Conservation (phyloP, 2,113 vertebrate genomes). For the Poicephalus meyeri region DNA sequence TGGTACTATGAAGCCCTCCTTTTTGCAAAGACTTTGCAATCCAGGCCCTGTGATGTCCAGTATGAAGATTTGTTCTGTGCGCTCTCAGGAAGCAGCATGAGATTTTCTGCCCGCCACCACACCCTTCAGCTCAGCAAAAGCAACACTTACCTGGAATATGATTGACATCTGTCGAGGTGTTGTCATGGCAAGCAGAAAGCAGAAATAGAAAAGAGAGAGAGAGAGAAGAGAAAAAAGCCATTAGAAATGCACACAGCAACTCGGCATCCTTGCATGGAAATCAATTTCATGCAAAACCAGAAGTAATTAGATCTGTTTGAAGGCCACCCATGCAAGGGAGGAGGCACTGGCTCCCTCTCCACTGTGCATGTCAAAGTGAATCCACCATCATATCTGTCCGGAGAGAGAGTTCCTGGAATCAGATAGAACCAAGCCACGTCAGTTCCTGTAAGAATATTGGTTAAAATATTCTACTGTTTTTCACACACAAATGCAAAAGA, state of each 20-base stretch:
- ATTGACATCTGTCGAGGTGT: slow-evolving; percentile 86
- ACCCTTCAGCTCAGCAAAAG: slow-evolving; percentile 38
- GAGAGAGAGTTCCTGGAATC: slow-evolving; percentile 74
- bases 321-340: slow-evolving; percentile 77
- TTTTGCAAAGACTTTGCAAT: background rate
- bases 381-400: slow-evolving; percentile 71
- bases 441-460: slow-evolving; percentile 79
- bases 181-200: slow-evolving; percentile 73
- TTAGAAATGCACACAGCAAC: slow-evolving; percentile 74
- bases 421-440: slow-evolving; percentile 70
- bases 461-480: slow-evolving; percentile 76
- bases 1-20: background rate
- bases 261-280: slow-evolving; percentile 76
- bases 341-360: slow-evolving; percentile 59
- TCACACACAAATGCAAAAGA: slow-evolving; percentile 49
- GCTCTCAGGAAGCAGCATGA: background rate
- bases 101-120: background rate
- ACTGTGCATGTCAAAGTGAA: slow-evolving; percentile 78
- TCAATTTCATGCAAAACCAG: slow-evolving; percentile 84
- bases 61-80: background rate
- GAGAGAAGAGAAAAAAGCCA: slow-evolving; percentile 70
- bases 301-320: slow-evolving; percentile 60
- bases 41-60: background rate
- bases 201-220: slow-evolving; percentile 66
- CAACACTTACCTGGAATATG: slow-evolving; percentile 93